phyloP scores from a whole-genome alignment of 2,113 vertebrate genomes.

The Gobius niger region DNA sequence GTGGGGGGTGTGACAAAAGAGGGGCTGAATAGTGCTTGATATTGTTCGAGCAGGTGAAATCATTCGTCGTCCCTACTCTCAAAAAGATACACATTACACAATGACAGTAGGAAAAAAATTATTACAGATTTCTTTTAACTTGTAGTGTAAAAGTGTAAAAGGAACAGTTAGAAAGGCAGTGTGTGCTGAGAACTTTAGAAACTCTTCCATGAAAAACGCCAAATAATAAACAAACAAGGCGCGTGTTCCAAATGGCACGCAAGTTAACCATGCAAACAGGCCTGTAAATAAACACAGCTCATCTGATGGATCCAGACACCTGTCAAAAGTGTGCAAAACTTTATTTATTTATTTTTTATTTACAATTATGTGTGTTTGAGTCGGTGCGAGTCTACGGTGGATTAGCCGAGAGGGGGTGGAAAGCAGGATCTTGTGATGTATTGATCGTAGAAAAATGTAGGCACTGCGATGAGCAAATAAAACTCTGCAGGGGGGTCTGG shows the following conservation, averaged over 20 bases:
- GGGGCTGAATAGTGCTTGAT: slow-evolving; percentile 61
- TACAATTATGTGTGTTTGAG: slow-evolving; percentile 7
- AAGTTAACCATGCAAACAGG: slow-evolving; percentile 27
- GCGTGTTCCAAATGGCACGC: neutral
- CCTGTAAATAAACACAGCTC: slow-evolving; percentile 15
- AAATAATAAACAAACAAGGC: too few relatives aligned
- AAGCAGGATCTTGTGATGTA: slow-evolving; percentile 74
- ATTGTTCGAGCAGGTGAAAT: slow-evolving; percentile 58
- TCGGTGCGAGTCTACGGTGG: slow-evolving; percentile 33
- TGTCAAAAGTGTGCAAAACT: slow-evolving; percentile 28
- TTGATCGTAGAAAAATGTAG: slow-evolving; percentile 71
- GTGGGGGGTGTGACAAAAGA: slow-evolving; percentile 52
- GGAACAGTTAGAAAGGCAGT: neutral
- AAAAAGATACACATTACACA: slow-evolving; percentile 32
- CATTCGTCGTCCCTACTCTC: slow-evolving; percentile 54
- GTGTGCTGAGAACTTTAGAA: neutral
- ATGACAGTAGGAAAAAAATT: slow-evolving; percentile 9
- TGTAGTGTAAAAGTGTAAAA: neutral
- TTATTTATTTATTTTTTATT: slow-evolving; percentile 36
- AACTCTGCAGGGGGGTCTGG: slow-evolving; percentile 60
- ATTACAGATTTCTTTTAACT: neutral
- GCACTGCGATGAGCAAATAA: slow-evolving; percentile 71
- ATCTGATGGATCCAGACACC: slow-evolving; percentile 42
- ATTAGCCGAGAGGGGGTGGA: slow-evolving; percentile 53
- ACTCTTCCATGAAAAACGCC: too few relatives aligned